phyloP scores from a whole-genome alignment of 1,140 invertebrate species.

The Drosophila busckii region DNA sequence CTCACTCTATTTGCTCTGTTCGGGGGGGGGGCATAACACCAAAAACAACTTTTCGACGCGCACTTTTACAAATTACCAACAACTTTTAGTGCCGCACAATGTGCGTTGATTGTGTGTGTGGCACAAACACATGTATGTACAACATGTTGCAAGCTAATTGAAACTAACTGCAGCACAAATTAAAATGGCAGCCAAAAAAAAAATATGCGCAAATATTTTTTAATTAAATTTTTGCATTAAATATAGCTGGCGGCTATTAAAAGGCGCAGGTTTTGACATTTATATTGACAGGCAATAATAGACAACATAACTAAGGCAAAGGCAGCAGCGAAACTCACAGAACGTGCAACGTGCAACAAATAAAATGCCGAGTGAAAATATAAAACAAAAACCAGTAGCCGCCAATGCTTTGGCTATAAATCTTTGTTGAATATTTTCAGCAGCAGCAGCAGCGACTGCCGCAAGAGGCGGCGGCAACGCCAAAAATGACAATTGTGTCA shows the following conservation, averaged over 20 bases:
- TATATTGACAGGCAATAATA: conserved; percentile 78
- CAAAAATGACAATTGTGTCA: conserved; percentile 78
- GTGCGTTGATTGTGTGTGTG: conserved; percentile 34
- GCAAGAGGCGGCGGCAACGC: conserved; percentile 31
- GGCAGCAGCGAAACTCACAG: too few species aligned
- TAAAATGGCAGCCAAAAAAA: conserved; percentile 5
- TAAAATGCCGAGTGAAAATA: conserved; percentile 19
- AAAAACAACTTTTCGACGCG: conserved; percentile 78
- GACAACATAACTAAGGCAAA: conserved; percentile 70
- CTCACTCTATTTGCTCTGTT: conserved; percentile 2
- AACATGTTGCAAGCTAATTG: conserved; percentile 31
- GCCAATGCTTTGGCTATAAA: conserved; percentile 53
- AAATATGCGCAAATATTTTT: conserved; percentile 29
- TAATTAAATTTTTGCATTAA: conserved; percentile 50
- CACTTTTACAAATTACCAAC: conserved; percentile 79
- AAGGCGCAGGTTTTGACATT: conserved; percentile 64
- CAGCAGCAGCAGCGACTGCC: neutral
- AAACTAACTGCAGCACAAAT: conserved; percentile 44
- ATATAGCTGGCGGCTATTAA: conserved; percentile 56
- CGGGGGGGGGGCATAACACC: conserved; percentile 36
- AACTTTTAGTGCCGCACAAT: conserved; percentile 64
- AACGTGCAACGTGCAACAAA: conserved; percentile 34
- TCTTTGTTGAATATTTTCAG: conserved; percentile 58
- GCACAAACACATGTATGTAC: neutral
- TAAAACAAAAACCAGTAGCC: conserved; percentile 55